A percentile compares a stretch with the other conserved stretches of the same genome.
These are phyloP conservation scores for Perognathus longimembris DNA, from an alignment of 2,113 vertebrate genomes.

Conservation along the genomic window DNA sequence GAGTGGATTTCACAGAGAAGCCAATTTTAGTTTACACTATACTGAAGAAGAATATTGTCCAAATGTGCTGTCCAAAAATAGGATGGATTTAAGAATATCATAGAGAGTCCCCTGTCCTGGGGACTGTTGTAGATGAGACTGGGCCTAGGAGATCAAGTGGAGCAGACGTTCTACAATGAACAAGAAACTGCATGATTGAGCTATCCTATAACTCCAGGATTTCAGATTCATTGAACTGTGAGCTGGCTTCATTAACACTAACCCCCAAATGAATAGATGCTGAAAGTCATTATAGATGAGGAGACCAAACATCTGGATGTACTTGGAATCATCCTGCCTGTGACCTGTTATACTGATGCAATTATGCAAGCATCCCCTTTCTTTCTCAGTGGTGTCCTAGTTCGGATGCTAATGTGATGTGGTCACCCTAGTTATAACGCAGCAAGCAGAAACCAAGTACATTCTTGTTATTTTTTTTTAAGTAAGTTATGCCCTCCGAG, in stretches of 20 bases:
- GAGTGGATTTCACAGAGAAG: background rate
- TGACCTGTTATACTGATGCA: background rate
- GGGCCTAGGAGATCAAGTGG: background rate
- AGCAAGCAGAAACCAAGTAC: background rate
- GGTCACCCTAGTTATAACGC: background rate
- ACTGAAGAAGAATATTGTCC: constrained; percentile 5
- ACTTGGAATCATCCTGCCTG: background rate
- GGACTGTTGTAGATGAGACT: background rate
- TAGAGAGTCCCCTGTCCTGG: background rate
- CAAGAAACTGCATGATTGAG: background rate
- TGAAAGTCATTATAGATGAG: background rate
- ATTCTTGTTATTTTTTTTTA: constrained; percentile 29
- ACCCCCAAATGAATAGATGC: background rate
- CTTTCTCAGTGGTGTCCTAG: background rate
- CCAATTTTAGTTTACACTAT: constrained; percentile 51
- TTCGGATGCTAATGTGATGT: constrained; percentile 27
- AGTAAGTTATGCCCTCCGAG: background rate
- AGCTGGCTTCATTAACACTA: background rate
- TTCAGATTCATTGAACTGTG: background rate
- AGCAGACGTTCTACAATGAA: background rate
- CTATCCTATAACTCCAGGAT: background rate
- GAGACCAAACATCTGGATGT: constrained; percentile 17
- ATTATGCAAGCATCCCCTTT: constrained; percentile 20
- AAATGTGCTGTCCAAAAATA: constrained; percentile 27
- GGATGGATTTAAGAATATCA: constrained; percentile 15